Evolutionary conservation across 2,113 vertebrate genomes (phyloP).

Genomic region (Varanus salvator): DNA sequence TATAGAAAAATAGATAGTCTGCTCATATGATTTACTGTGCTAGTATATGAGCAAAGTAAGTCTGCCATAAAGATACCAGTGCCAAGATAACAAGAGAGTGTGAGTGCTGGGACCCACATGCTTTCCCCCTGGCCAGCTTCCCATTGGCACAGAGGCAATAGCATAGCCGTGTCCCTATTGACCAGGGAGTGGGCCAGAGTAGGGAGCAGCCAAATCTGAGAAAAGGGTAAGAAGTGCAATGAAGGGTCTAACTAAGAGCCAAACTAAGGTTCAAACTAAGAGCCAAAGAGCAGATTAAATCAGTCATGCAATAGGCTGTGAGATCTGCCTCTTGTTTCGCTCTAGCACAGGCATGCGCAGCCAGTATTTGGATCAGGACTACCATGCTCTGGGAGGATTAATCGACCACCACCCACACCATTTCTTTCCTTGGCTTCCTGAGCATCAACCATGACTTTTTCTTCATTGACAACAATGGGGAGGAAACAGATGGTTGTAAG

Average conservation of each 20-base stretch:
- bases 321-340: too few relatives aligned
- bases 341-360: too few relatives aligned
- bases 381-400: too few relatives aligned
- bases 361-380: too few relatives aligned
- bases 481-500: too few relatives aligned
- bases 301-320: too few relatives aligned
- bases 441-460: too few relatives aligned
- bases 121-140: background rate
- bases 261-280: background rate
- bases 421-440: too few relatives aligned
- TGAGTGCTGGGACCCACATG: background rate
- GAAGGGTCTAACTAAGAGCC: background rate
- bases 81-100: background rate
- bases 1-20: background rate
- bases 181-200: background rate
- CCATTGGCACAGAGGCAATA: background rate
- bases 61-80: constrained; percentile 29
- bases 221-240: too few relatives aligned
- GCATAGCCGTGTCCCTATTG: background rate
- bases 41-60: background rate
- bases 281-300: too few relatives aligned
- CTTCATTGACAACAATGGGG: too few relatives aligned
- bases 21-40: background rate
- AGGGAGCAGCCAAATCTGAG: background rate
- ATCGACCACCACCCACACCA: too few relatives aligned